A percentile compares a stretch with the other conserved stretches of the same genome.
These are phyloP conservation scores for Peucedramus taeniatus DNA, from an alignment of 2,113 vertebrate genomes.

Conservation along the genomic window DNA sequence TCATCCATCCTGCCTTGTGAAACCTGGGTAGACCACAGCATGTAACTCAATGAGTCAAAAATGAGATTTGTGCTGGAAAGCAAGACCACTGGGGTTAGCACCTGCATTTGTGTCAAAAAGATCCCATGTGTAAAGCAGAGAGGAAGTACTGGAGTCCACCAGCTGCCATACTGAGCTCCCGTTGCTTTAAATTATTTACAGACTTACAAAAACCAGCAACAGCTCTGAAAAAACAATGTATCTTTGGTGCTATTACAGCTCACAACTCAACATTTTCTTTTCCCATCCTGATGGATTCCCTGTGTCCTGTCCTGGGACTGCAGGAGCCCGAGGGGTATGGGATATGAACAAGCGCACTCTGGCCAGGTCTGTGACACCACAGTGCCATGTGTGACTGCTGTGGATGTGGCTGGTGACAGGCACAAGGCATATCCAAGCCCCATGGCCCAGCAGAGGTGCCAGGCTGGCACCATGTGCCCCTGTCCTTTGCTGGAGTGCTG, in stretches of 20 bases:
- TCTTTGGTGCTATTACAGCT: neutral
- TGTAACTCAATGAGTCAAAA: neutral
- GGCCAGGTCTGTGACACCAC: accelerated
- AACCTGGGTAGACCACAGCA: neutral
- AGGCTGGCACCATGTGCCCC: neutral
- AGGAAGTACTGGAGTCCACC: neutral
- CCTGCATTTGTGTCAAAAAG: neutral
- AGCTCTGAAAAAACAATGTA: neutral
- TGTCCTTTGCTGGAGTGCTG: neutral
- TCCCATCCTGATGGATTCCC: neutral
- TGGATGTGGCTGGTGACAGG: neutral
- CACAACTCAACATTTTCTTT: neutral
- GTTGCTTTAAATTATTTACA: neutral
- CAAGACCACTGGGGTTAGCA: neutral
- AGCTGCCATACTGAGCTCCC: neutral
- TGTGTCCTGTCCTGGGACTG: neutral
- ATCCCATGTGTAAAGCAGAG: neutral
- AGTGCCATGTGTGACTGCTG: accelerated
- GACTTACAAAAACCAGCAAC: neutral
- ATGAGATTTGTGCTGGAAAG: neutral
- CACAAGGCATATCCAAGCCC: neutral
- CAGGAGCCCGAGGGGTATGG: accelerated
- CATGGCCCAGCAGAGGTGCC: neutral
- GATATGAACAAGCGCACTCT: accelerated
- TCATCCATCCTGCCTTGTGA: neutral